Evolutionary conservation across 2,797 vertebrate genomes (phyloP).

Genomic region (Arrhamphus sclerolepis): DNA sequence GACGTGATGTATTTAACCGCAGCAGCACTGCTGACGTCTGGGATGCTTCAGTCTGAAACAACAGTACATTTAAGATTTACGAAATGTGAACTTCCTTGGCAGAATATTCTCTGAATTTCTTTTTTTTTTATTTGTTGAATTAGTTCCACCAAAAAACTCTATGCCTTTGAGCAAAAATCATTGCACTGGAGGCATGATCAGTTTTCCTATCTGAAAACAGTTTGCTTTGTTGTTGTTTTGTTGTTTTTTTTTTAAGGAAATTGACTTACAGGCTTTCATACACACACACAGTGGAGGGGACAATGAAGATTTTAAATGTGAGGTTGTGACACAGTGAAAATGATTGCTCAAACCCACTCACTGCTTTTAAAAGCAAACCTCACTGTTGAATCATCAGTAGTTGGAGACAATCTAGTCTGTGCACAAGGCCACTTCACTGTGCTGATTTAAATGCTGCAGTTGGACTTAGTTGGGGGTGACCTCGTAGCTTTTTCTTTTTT

Average conservation of each 20-base stretch:
- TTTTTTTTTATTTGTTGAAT: too few relatives aligned
- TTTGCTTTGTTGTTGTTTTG: conserved; percentile 1
- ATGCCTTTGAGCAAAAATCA: too few relatives aligned
- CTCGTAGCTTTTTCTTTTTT: conserved; percentile 43
- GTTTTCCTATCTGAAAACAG: neutral
- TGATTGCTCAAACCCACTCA: conserved; percentile 36
- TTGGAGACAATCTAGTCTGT: conserved; percentile 23
- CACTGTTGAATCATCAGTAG: conserved; percentile 46
- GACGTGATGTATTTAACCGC: too few relatives aligned
- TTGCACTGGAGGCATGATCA: neutral
- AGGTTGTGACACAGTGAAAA: conserved; percentile 10
- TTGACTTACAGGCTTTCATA: conserved; percentile 12
- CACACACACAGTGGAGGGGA: neutral
- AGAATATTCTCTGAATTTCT: too few relatives aligned
- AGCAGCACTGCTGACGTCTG: too few relatives aligned
- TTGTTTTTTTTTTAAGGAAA: too few relatives aligned
- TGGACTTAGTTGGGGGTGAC: conserved; percentile 12
- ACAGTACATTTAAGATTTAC: too few relatives aligned
- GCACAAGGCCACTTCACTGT: conserved; percentile 37
- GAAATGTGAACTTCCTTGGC: too few relatives aligned
- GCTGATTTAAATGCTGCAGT: conserved; percentile 11
- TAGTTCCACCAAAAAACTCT: too few relatives aligned
- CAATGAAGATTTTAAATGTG: conserved; percentile 18
- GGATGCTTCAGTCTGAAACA: too few relatives aligned
- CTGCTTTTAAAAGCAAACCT: conserved; percentile 37